Evolutionary conservation across 2,888 invertebrate species (phyloP), one percentile per base, ranked within the genome.

Genomic region (Heliconius ismenius): DNA sequence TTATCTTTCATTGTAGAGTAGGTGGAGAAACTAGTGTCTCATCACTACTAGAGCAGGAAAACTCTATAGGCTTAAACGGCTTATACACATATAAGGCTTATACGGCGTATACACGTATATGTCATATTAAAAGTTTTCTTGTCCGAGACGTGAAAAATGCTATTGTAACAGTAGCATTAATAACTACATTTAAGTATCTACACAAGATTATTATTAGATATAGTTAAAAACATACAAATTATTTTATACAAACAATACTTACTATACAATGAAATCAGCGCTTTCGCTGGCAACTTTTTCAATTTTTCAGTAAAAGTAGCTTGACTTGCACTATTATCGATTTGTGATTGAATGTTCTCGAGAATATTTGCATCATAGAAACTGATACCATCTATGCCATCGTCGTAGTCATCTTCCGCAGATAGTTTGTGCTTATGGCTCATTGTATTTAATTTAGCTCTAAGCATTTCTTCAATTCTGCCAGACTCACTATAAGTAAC

Each of bases 261-360:
- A 77, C 77, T 64, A 13, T 64, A 28, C 24, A 74, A 21, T 24
- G 49, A 62, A 9, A 74, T 63, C 15, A 70, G 1, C 21, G 32
- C 58, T 74, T 74, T 77, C 24, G 26, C n/a, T n/a, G 77, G 77
- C 24, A 77, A 13, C 4, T 32, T 54, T 26, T 64, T 74, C n/a
- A 77, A 36, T 70, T 58, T 77, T 18, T 77, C 36, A 24, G 24
- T 9, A 36, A 77, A 77, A 43, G 62, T 63, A 67, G 13, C 67
- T 18, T 18, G 2, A 28, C 64, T n/a, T 11, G n/a, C 36, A 18
- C 9, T 36, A 63, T 49, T n/a, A 36, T 70, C 21, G 9, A 58
- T 36, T 39, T 75, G 26, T 3, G 32, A 7, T 6, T 32, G 32
- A 32, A 54, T 11, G 1, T 54, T 18, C 18, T 36, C 63, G 18